phyloP scores from a whole-genome alignment of 2,888 invertebrate genomes.

The Drosophila yooni region DNA sequence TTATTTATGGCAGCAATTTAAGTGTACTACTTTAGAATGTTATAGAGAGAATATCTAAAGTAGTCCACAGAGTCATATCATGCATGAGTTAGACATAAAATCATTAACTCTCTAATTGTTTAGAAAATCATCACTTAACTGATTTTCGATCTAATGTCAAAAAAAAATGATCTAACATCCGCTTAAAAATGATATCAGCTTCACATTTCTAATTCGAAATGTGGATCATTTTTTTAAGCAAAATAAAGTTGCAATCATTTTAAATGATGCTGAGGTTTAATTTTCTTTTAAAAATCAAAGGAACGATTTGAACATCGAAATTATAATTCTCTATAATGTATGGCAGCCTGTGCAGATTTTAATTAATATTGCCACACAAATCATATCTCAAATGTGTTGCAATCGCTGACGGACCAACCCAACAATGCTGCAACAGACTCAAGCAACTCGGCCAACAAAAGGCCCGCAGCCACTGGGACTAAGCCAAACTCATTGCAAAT shows the following conservation, averaged over 20 bases:
- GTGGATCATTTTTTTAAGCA: background rate
- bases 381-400: slow-evolving; percentile 56
- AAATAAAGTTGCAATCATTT: background rate
- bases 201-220: background rate
- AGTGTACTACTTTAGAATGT: background rate
- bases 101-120: background rate
- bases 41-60: background rate
- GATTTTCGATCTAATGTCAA: background rate
- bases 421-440: slow-evolving; percentile 17
- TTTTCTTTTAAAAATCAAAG: too few relatives aligned
- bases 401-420: slow-evolving; percentile 46
- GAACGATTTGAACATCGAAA: background rate
- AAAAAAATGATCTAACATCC: background rate
- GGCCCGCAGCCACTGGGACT: slow-evolving; percentile 42
- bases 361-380: slow-evolving; percentile 48
- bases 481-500: slow-evolving; percentile 49
- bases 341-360: slow-evolving; percentile 43
- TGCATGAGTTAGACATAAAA: background rate
- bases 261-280: too few relatives aligned
- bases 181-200: background rate
- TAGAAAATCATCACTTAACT: background rate
- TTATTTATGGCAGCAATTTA: background rate
- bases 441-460: slow-evolving; percentile 52
- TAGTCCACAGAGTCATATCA: background rate
- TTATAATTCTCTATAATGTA: slow-evolving; percentile 1